Evolutionary conservation across 2,888 invertebrate species (phyloP).

Genomic region (Dione vanillae): DNA sequence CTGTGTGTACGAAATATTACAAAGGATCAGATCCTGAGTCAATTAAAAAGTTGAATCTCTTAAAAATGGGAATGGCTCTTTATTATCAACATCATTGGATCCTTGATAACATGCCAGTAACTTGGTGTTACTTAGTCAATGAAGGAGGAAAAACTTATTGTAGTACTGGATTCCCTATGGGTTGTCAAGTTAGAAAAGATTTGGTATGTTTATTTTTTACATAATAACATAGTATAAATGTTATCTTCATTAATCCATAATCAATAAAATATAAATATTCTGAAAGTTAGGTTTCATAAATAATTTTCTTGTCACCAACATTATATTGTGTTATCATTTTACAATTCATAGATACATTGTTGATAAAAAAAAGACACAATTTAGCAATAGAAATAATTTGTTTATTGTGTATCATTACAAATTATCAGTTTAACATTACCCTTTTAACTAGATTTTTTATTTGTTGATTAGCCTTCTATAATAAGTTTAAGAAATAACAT

Average conservation of each 20-base stretch:
- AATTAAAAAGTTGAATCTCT: constrained; percentile 89
- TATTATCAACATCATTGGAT: constrained; percentile 99
- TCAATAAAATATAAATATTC: background rate
- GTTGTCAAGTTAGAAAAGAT: constrained; percentile 91
- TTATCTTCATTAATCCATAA: background rate
- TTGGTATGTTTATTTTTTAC: constrained; percentile 63
- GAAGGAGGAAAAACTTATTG: constrained; percentile 90
- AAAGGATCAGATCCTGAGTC: constrained; percentile 85
- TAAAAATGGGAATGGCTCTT: constrained; percentile 95
- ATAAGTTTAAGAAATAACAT: too few relatives aligned
- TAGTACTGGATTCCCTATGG: constrained; percentile 98
- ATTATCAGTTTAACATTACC: background rate
- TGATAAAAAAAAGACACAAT: background rate
- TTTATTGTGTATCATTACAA: constrained; percentile 2
- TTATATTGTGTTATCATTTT: constrained; percentile 1
- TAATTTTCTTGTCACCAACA: background rate
- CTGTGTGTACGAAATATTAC: constrained; percentile 88
- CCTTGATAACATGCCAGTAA: constrained; percentile 99
- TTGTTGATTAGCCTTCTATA: too few relatives aligned
- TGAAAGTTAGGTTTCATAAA: background rate
- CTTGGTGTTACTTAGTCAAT: constrained; percentile 95
- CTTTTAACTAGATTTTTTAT: too few relatives aligned
- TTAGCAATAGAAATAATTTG: constrained; percentile 6
- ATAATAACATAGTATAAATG: background rate
- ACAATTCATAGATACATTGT: constrained; percentile 11